phyloP scores from a whole-genome alignment of 2,888 invertebrate genomes.

The Mythimna lalbum region DNA sequence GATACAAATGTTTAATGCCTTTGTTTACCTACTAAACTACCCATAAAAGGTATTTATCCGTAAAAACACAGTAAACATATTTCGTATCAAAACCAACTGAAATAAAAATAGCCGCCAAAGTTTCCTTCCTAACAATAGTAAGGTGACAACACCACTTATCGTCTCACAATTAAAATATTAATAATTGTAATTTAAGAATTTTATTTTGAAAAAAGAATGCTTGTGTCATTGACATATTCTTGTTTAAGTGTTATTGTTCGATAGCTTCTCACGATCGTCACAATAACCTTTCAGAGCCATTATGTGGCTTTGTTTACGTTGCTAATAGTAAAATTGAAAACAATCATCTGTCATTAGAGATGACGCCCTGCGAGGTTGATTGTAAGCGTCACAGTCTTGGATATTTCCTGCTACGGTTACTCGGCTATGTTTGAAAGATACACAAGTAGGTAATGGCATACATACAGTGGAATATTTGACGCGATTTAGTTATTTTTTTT shows the following conservation, averaged over 20 bases:
- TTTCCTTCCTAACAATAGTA: conserved; percentile 17
- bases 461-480: neutral
- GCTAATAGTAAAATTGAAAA: conserved; percentile 55
- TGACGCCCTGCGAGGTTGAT: conserved; percentile 28
- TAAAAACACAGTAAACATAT: neutral
- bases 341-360: conserved; percentile 56
- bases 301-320: conserved; percentile 55
- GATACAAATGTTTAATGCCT: too few species aligned
- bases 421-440: conserved; percentile 8
- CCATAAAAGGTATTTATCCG: too few species aligned
- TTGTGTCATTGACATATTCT: conserved; percentile 58
- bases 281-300: conserved; percentile 56
- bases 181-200: conserved; percentile 20
- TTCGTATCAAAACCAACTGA: neutral
- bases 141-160: conserved; percentile 37
- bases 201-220: conserved; percentile 37
- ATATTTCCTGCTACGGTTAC: conserved; percentile 28
- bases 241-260: conserved; percentile 43
- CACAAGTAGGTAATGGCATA: neutral
- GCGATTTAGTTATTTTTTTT: neutral
- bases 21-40: too few species aligned
- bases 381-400: conserved; percentile 40
- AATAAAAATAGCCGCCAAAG: neutral
- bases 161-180: conserved; percentile 28
- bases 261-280: conserved; percentile 51